A percentile compares a stretch with the other conserved stretches of the same genome.
Evolutionary conservation across 1,140 invertebrate genomes (phyloP).

Genomic region (Halictus rubicundus): DNA sequence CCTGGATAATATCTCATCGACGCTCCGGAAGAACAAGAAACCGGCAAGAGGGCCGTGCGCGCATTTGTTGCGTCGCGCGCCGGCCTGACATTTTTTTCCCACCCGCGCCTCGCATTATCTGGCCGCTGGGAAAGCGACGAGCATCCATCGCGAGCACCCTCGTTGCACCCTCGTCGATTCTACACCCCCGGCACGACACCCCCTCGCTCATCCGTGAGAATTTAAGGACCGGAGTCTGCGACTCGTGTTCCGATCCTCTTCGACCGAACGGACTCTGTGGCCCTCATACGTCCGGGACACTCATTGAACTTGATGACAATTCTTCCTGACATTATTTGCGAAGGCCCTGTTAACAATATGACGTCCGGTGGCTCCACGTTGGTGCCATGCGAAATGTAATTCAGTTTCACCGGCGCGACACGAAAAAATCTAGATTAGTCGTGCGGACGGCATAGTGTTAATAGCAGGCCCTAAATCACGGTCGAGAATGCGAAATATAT

Average conservation of each 20-base stretch:
- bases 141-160: conserved; percentile 1
- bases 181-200: background rate
- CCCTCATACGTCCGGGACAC: background rate
- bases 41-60: background rate
- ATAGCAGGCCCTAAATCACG: too few species aligned
- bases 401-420: too few species aligned
- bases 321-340: too few species aligned
- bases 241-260: background rate
- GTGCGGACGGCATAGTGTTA: too few species aligned
- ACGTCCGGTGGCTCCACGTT: too few species aligned
- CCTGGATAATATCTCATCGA: conserved; percentile 35
- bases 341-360: too few species aligned
- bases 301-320: too few species aligned
- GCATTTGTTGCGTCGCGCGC: conserved; percentile 22
- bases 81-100: background rate
- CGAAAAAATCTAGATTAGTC: too few species aligned
- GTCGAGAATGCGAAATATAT: too few species aligned
- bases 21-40: background rate
- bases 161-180: background rate
- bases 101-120: background rate
- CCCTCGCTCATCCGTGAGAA: conserved; percentile 27
- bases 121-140: conserved; percentile 2
- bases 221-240: conserved; percentile 37
- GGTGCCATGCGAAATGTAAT: too few species aligned
- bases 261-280: background rate